Evolutionary conservation across 2,113 vertebrate species (phyloP).

Genomic region (Tupaia tana): DNA sequence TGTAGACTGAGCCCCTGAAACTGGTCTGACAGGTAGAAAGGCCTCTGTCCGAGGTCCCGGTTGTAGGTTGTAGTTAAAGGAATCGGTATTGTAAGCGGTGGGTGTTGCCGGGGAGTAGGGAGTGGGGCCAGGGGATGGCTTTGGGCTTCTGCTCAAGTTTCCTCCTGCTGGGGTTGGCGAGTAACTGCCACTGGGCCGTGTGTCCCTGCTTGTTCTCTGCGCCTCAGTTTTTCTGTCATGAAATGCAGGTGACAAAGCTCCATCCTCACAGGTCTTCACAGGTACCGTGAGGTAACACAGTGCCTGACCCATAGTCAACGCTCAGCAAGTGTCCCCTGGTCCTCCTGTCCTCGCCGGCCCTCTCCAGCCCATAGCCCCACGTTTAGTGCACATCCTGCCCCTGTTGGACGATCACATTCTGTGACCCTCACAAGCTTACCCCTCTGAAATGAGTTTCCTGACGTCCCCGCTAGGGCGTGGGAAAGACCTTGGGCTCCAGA

Average conservation of each 20-base stretch:
- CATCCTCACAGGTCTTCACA: background rate
- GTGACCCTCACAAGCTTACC: background rate
- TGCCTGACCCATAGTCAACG: background rate
- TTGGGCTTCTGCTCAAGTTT: background rate
- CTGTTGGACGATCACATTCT: accelerated
- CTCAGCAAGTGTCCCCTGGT: background rate
- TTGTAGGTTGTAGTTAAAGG: background rate
- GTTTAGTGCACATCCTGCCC: accelerated
- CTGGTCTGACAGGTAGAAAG: slow-evolving; percentile 51
- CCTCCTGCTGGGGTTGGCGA: background rate
- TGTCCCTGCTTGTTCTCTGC: background rate
- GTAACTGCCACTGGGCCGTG: background rate
- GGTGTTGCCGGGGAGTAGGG: background rate
- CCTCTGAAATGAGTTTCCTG: background rate
- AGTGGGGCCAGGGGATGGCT: background rate
- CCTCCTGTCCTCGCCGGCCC: background rate
- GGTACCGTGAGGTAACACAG: background rate
- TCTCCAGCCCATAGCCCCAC: background rate
- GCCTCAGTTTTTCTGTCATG: background rate
- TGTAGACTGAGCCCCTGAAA: background rate
- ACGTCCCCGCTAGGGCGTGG: background rate
- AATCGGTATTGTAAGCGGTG: accelerated
- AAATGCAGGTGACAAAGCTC: background rate
- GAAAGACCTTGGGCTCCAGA: background rate
- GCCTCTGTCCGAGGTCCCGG: background rate